Evolutionary conservation across 2,113 vertebrate genomes (phyloP).

Genomic region (Choloepus hoffmanni): DNA sequence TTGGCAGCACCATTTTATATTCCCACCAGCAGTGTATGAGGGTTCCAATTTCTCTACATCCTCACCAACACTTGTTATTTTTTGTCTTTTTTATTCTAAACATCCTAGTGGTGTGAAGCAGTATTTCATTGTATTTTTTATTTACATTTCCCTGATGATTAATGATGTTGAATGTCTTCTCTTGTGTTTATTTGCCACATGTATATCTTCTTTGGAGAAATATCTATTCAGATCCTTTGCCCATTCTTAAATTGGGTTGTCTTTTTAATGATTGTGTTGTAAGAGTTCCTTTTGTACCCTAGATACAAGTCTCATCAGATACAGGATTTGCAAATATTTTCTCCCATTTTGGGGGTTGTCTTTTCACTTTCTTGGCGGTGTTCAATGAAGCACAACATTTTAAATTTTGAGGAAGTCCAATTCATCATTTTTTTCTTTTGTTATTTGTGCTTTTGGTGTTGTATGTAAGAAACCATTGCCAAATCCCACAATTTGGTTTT

Average conservation of each 20-base stretch:
- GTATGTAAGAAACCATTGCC: background rate
- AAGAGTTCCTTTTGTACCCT: background rate
- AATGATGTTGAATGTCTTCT: background rate
- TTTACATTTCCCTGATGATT: background rate
- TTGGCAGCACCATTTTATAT: background rate
- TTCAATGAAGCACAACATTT: background rate
- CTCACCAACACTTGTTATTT: background rate
- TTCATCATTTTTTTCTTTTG: conserved; percentile 10
- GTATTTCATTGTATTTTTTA: background rate
- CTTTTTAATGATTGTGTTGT: background rate
- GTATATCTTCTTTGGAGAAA: background rate
- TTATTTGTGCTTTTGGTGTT: background rate
- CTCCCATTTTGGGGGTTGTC: background rate
- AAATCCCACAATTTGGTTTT: background rate
- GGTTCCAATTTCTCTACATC: background rate
- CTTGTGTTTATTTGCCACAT: background rate
- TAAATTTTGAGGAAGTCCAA: background rate
- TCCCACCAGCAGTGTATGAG: background rate
- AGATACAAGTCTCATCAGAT: background rate
- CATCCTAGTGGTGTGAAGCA: background rate
- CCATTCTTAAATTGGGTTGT: background rate
- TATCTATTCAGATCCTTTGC: background rate
- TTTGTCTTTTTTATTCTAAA: background rate
- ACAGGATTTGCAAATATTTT: background rate
- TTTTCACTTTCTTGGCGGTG: background rate